Evolutionary conservation across 2,888 invertebrate species (phyloP).

Genomic region (Microchrysa polita): DNA sequence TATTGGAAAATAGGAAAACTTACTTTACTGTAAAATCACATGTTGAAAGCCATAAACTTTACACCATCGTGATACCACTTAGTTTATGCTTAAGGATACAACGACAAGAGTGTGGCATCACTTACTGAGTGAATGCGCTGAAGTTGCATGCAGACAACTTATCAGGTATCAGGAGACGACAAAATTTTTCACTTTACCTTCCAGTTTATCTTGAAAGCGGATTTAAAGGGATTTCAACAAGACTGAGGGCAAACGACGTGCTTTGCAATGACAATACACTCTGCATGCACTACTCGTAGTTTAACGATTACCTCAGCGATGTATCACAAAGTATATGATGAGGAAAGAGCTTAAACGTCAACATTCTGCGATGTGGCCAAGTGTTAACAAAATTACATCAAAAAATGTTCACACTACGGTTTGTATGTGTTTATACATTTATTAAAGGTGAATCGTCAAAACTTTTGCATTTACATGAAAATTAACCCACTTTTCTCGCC

Average conservation of each 20-base stretch:
- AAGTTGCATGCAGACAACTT: conserved; percentile 19
- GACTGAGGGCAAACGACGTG: conserved; percentile 11
- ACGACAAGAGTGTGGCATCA: neutral
- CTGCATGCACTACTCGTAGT: conserved; percentile 24
- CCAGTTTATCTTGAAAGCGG: conserved; percentile 35
- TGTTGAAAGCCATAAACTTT: conserved; percentile 23
- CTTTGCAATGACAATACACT: neutral
- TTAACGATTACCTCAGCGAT: conserved; percentile 31
- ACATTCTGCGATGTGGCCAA: too few species aligned
- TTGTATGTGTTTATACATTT: too few species aligned
- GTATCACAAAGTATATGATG: conserved; percentile 11
- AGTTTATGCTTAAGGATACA: neutral
- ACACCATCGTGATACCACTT: neutral
- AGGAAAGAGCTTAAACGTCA: too few species aligned
- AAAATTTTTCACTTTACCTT: conserved; percentile 44
- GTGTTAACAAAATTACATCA: neutral
- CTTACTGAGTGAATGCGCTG: neutral
- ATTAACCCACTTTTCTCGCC: too few species aligned
- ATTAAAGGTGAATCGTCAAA: too few species aligned
- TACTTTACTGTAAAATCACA: conserved; percentile 19
- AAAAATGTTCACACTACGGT: too few species aligned
- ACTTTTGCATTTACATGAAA: too few species aligned
- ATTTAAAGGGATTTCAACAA: conserved; percentile 17
- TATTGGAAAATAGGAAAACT: conserved; percentile 12
- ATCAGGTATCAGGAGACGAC: conserved; percentile 44